Conservation (phyloP, 2,797 vertebrate genomes). For the Morus bassanus region DNA sequence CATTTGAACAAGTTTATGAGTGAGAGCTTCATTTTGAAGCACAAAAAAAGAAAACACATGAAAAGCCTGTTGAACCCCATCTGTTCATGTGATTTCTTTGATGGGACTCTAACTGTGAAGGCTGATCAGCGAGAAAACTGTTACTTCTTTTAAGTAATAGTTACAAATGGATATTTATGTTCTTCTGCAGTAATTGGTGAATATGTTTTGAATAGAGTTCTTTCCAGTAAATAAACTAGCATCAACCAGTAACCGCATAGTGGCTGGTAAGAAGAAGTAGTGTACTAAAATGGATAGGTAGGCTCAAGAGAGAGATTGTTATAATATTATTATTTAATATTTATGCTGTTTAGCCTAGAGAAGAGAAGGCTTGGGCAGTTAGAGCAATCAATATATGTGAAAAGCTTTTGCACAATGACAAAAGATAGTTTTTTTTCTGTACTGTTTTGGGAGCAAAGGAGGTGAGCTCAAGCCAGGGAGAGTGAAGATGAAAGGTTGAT, state of each 20-base stretch:
- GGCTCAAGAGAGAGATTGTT: background rate
- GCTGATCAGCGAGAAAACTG: background rate
- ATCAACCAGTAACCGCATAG: background rate
- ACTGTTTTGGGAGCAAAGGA: background rate
- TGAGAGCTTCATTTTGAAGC: background rate
- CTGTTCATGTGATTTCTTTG: background rate
- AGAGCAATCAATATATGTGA: background rate
- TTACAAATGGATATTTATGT: background rate
- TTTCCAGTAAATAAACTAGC: constrained; percentile 14
- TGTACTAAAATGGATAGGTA: background rate
- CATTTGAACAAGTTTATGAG: background rate
- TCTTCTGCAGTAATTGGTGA: background rate
- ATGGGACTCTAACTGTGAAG: background rate
- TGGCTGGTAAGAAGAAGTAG: background rate
- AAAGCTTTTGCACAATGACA: background rate
- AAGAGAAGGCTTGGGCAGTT: background rate
- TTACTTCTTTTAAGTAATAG: background rate
- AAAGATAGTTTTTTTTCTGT: background rate
- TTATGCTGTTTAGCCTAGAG: background rate
- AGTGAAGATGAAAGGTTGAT: background rate
- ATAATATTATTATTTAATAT: background rate
- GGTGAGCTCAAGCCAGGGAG: background rate
- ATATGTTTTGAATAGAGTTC: background rate
- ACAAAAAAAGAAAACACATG: background rate
- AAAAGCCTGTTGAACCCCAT: background rate